Base-by-base conservation (phyloP, 2,888 invertebrate species). In the Proisotoma minuta region DNA sequence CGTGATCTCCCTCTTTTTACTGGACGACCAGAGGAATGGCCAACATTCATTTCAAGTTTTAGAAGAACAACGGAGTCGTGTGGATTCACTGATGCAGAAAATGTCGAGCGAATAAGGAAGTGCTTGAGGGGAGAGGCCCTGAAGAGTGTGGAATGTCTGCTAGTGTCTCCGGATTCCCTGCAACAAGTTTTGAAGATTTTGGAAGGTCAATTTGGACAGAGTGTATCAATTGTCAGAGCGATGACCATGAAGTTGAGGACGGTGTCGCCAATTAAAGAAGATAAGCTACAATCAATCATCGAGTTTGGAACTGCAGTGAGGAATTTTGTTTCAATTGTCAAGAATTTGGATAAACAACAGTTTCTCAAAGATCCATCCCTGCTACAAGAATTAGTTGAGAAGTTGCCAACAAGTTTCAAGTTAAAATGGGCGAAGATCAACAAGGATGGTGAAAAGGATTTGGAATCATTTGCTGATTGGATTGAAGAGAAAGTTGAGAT, bases 221-320 rank as follows among this genome's bases (percentile, higher is more conserved):
- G 20, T 40, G 53, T 47, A n/a, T 54, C 48, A 4, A 27, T 59
- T 1, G 23, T 52, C 2, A 20, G 29, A 3, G 4, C 52, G 1
- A 51, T 59, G n/a, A 52, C 53, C 1, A 2, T 27, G 12, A 34
- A 51, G 12, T 50, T 26, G 22, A 18, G 28, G 2, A 40, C 22
- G 1, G 22, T n/a, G 1, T 39, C 23, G 26, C 2, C 15, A 4
- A 50, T 51, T 2, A 43, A 51, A 3, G 1, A 18, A 1, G 8
- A 20, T 5, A 59, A 59, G 24, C 51, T 43, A 2, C 51, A 59
- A 22, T 43, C 40, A 2, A 22, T 51, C 8, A 29, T 51, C 20
- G 20, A 2, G n/a, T 59, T 51, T 59, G 59, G 40, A 20, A 51
- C 51, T 15, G n/a, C 20, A 3, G 51, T 59, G 34, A 24, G 23